These are phyloP conservation scores for Chloroclystis v-ata DNA, from an alignment of 2,888 invertebrate genomes.

Conservation along the genomic window DNA sequence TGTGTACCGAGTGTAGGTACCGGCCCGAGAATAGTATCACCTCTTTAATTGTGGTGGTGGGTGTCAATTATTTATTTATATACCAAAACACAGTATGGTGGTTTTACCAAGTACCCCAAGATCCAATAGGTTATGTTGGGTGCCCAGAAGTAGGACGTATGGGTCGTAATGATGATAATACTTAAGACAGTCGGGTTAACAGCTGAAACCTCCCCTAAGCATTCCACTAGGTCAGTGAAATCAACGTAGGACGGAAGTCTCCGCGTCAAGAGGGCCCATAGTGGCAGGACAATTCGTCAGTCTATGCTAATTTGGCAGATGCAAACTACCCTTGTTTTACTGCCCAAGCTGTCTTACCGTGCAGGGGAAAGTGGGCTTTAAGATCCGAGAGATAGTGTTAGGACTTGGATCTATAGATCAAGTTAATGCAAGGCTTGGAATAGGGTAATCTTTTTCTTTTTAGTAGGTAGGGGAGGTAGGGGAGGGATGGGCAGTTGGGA, in stretches of 20 bases:
- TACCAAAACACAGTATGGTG: too few species aligned
- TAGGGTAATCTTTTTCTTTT: conserved; percentile 22
- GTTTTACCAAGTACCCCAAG: too few species aligned
- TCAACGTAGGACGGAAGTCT: conserved; percentile 17
- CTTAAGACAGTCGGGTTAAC: too few species aligned
- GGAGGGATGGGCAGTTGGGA: too few species aligned
- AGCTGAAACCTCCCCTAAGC: conserved; percentile 19
- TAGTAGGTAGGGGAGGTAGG: too few species aligned
- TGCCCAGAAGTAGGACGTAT: too few species aligned
- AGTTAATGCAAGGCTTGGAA: conserved; percentile 29
- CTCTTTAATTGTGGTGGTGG: too few species aligned
- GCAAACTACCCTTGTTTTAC: conserved; percentile 29
- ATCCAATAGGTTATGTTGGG: too few species aligned
- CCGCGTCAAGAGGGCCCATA: conserved; percentile 27
- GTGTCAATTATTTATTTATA: too few species aligned
- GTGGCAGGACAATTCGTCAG: conserved; percentile 62
- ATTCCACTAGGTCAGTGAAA: conserved; percentile 24
- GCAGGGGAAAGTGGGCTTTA: conserved; percentile 19
- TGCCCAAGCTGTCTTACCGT: background rate
- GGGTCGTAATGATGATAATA: too few species aligned
- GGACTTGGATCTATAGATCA: background rate
- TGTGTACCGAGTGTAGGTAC: too few species aligned
- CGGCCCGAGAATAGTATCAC: too few species aligned
- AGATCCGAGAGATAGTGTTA: background rate
- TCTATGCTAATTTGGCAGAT: conserved; percentile 61